Evolutionary conservation across 2,113 vertebrate species (phyloP).

Genomic region (Patagioenas fasciata): DNA sequence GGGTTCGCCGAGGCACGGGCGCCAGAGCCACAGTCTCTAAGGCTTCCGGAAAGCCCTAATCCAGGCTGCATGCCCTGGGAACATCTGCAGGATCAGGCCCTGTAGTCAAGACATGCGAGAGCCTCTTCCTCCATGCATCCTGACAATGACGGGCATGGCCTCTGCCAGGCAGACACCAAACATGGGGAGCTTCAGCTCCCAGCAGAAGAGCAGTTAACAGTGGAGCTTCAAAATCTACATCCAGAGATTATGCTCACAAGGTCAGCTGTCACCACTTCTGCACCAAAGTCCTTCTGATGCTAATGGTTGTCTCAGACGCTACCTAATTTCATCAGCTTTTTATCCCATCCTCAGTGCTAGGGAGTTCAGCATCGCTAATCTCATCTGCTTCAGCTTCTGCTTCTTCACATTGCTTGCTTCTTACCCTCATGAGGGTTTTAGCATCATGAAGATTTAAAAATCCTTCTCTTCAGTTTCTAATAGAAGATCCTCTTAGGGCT

Average conservation of each 20-base stretch:
- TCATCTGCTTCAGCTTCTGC: background rate
- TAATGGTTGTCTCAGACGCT: background rate
- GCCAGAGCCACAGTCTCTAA: background rate
- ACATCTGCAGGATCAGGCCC: background rate
- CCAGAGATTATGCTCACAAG: background rate
- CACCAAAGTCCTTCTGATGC: background rate
- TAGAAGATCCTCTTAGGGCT: background rate
- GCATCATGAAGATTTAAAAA: constrained; percentile 9
- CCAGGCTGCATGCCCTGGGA: background rate
- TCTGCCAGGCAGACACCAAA: background rate
- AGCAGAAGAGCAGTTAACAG: background rate
- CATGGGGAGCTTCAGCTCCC: background rate
- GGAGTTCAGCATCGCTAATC: background rate
- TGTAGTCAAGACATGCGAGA: background rate
- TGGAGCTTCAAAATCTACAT: background rate
- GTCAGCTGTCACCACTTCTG: background rate
- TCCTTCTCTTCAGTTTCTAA: background rate
- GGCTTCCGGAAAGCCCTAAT: background rate
- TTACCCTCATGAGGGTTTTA: background rate
- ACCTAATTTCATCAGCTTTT: background rate
- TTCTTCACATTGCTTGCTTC: background rate
- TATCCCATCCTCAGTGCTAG: background rate
- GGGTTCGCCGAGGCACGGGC: background rate
- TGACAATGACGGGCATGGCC: background rate
- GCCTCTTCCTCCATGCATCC: background rate